Conservation (phyloP, 2,797 vertebrate genomes). For the Trematomus bernacchii region DNA sequence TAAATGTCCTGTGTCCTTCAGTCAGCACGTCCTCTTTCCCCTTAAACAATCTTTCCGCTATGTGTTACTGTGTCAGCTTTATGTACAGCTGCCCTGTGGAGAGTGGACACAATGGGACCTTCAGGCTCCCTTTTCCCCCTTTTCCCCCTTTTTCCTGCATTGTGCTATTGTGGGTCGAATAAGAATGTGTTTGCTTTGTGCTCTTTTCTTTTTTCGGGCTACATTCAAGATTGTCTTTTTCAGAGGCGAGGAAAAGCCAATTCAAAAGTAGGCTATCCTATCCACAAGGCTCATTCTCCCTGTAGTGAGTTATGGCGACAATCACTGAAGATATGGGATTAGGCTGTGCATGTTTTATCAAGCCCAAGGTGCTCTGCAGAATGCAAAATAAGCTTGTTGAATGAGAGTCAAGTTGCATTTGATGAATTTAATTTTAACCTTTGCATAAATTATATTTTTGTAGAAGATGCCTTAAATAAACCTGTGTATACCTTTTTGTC, state of each 20-base stretch:
- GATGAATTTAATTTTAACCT: slow-evolving; percentile 64
- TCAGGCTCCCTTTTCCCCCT: slow-evolving; percentile 60
- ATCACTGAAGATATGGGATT: slow-evolving; percentile 67
- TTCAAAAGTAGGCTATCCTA: slow-evolving; percentile 60
- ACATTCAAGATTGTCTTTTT: slow-evolving; percentile 60
- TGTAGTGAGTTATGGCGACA: slow-evolving; percentile 69
- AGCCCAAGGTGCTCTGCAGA: slow-evolving; percentile 49
- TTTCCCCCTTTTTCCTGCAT: slow-evolving; percentile 63
- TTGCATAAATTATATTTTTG: slow-evolving; percentile 49
- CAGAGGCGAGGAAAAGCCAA: slow-evolving; percentile 50
- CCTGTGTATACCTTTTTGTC: slow-evolving; percentile 10
- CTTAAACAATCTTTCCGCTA: slow-evolving; percentile 65
- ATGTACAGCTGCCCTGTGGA: slow-evolving; percentile 73
- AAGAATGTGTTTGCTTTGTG: slow-evolving; percentile 72
- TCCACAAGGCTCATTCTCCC: slow-evolving; percentile 56
- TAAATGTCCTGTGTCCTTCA: slow-evolving; percentile 79
- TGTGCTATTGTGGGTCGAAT: slow-evolving; percentile 74
- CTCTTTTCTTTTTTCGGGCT: slow-evolving; percentile 21
- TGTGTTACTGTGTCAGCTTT: slow-evolving; percentile 76
- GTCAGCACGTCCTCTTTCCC: slow-evolving; percentile 64
- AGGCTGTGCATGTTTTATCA: slow-evolving; percentile 65
- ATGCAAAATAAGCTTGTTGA: slow-evolving; percentile 64
- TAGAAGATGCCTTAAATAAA: slow-evolving; percentile 13
- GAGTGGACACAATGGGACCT: slow-evolving; percentile 69
- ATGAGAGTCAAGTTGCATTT: slow-evolving; percentile 56